Percentiles rank a stretch among this genome's conserved stretches.
Evolutionary conservation across 2,888 invertebrate genomes (phyloP).

Genomic region (Sturmia bella): DNA sequence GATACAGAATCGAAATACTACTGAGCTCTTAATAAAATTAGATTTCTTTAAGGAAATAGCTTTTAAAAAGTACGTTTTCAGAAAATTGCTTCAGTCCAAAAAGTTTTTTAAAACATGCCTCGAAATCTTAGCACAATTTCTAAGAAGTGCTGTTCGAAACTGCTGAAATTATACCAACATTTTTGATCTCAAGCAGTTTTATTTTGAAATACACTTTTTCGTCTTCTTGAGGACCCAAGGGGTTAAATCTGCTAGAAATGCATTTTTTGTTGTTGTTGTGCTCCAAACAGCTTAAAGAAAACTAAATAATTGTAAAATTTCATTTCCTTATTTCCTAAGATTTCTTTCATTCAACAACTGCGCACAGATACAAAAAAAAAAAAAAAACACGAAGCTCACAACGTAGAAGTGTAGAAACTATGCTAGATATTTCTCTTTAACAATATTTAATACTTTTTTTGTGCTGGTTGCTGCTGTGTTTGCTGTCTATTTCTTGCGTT

Average conservation of each 20-base stretch:
- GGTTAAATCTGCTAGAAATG: not conserved
- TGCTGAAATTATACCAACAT: too few relatives aligned
- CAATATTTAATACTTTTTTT: constrained; percentile 44
- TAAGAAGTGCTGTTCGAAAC: too few relatives aligned
- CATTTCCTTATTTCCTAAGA: constrained; percentile 68
- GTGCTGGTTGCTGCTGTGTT: constrained; percentile 28
- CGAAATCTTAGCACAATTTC: too few relatives aligned
- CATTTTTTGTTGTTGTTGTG: not conserved
- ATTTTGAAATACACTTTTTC: too few relatives aligned
- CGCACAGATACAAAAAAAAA: constrained; percentile 5
- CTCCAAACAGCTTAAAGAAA: constrained; percentile 8
- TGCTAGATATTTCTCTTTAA: constrained; percentile 62
- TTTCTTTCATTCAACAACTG: constrained; percentile 46
- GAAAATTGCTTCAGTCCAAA: too few relatives aligned
- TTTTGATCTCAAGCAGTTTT: too few relatives aligned
- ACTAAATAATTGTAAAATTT: constrained; percentile 51
- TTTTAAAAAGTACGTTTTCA: too few relatives aligned
- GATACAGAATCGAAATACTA: too few relatives aligned
- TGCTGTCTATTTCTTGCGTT: constrained; percentile 30
- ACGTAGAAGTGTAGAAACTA: constrained; percentile 57
- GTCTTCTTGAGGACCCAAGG: not conserved
- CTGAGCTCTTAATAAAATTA: too few relatives aligned
- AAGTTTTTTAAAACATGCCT: too few relatives aligned
- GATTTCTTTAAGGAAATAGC: too few relatives aligned
- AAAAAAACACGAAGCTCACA: constrained; percentile 40